Percentiles rank a stretch among this genome's conserved stretches.
phyloP scores from a whole-genome alignment of 2,888 invertebrate species.

The Hypena proboscidalis region DNA sequence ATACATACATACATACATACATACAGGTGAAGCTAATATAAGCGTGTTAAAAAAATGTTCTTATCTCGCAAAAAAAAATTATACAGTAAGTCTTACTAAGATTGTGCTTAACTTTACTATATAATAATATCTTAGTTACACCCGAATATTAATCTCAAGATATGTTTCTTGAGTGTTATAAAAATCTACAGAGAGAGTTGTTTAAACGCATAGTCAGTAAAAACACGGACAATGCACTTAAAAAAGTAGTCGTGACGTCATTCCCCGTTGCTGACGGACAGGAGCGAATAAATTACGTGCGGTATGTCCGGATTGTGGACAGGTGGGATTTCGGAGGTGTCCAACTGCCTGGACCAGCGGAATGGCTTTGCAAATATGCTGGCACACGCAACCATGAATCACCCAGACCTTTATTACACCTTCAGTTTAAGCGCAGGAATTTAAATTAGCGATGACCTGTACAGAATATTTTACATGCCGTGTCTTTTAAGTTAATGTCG shows the following conservation, averaged over 20 bases:
- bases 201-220: too few relatives aligned
- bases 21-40: too few relatives aligned
- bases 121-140: too few relatives aligned
- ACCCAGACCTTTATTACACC: constrained; percentile 20
- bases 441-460: constrained; percentile 31
- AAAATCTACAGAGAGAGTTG: too few relatives aligned
- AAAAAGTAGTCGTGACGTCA: constrained; percentile 57
- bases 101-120: too few relatives aligned
- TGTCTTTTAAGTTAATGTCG: constrained; percentile 2
- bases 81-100: too few relatives aligned
- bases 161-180: too few relatives aligned
- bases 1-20: too few relatives aligned
- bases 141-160: too few relatives aligned
- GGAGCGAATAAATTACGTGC: constrained; percentile 58
- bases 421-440: constrained; percentile 30
- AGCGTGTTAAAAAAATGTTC: too few relatives aligned
- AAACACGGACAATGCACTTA: constrained; percentile 42
- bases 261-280: constrained; percentile 42
- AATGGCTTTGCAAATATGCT: constrained; percentile 50
- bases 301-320: constrained; percentile 70
- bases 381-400: constrained; percentile 32
- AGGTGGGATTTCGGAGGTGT: constrained; percentile 62
- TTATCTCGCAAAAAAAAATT: too few relatives aligned
- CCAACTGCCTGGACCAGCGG: constrained; percentile 49
- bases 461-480: constrained; percentile 17